Base-by-base conservation (phyloP, 2,888 invertebrate genomes). In the Dryomyza anilis region DNA sequence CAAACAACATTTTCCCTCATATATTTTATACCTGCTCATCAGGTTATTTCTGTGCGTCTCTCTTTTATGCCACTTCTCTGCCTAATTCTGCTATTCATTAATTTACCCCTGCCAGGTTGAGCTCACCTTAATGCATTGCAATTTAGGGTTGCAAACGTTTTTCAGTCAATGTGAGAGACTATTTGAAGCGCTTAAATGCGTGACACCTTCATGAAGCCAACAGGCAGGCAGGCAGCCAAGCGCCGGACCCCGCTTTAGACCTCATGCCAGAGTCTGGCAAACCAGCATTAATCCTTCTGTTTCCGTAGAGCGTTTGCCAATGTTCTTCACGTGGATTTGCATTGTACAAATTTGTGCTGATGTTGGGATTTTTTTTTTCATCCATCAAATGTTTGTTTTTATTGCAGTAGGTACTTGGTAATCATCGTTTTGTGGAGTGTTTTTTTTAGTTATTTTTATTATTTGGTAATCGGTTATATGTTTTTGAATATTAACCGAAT, bases 281-380 rank as follows among this genome's bases (percentile, higher is more conserved):
- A 77, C 76, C 77, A 75, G 76, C 77, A 76, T 76, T 74, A 76
- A 76, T 76, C 75, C 77, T 75, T 72, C 77, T 77, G 75, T 71
- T 72, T 63, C 70, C 19, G 6, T 21, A 10, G 5, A 10, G 19
- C 6, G 16, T 19, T 43, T 33, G 52, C 7, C 30, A 27, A 19
- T 16, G 59, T 16, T 60, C 14, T 19, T 50, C 52, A 52, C 61
- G 29, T 52, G 36, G 52, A 52, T 52, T 61, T 61, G 61, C 43
- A 53, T 61, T 61, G 61, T 61, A 53, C 19, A n/a, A n/a, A n/a
- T n/a, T n/a, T n/a, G n/a, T 21, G 53, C 43, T 43, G 61, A 43
- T 43, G 43, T 39, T 43, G 14, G 21, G 23, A 52, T 59, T 60
- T 61, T n/a, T 36, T 27, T 25, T 48, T 12, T 27, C 14, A 50